Evolutionary conservation across 2,113 vertebrate genomes (phyloP).

Genomic region (Periophthalmus modestus): DNA sequence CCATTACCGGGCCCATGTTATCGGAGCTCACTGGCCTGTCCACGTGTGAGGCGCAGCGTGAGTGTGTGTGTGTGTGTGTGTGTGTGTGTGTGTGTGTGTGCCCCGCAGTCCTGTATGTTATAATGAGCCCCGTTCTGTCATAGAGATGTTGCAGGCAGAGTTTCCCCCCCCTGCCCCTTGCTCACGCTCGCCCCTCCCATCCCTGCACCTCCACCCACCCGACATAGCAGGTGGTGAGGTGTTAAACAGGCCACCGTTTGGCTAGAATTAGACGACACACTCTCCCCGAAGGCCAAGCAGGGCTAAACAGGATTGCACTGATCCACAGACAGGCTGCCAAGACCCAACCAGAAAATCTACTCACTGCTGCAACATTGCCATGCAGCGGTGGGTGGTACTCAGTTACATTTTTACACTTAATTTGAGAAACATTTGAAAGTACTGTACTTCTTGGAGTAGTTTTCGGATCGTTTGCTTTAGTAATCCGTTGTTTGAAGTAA

Average conservation of each 20-base stretch:
- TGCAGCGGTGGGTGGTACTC: neutral
- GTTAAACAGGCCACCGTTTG: constrained; percentile 68
- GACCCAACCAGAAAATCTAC: constrained; percentile 22
- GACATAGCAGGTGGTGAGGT: constrained; percentile 57
- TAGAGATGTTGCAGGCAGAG: constrained; percentile 8
- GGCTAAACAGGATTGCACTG: constrained; percentile 66
- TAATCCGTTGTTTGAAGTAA: no score
- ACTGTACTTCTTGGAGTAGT: no score
- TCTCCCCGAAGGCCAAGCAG: constrained; percentile 43
- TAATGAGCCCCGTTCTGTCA: constrained; percentile 18
- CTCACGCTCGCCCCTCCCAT: constrained; percentile 27
- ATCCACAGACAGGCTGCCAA: constrained; percentile 41
- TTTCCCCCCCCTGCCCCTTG: constrained; percentile 9
- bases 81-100: neutral
- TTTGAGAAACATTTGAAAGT: no score
- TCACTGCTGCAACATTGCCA: constrained; percentile 9
- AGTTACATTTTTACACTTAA: no score
- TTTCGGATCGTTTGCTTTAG: no score
- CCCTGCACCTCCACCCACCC: constrained; percentile 9
- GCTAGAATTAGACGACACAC: constrained; percentile 51
- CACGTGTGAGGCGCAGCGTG: neutral
- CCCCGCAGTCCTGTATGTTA: constrained; percentile 24
- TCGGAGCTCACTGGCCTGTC: constrained; percentile 1
- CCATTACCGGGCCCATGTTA: constrained; percentile 22
- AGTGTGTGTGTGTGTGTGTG: neutral